Conservation (phyloP, 2,113 vertebrate genomes). For the Vimba vimba region DNA sequence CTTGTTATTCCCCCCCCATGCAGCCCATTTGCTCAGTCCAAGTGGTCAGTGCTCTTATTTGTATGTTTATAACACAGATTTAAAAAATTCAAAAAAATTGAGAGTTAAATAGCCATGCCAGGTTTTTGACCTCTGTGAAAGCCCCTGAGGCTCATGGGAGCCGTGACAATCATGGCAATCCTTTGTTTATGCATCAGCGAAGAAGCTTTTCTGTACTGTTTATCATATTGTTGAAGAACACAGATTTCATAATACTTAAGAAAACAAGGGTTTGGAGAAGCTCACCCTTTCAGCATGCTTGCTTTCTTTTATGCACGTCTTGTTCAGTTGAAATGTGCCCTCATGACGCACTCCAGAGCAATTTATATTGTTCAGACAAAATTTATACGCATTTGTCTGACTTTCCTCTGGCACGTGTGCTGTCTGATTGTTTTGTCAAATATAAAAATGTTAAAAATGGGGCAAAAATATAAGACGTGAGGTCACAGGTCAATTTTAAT, state of each 20-base stretch:
- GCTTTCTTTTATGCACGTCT: constrained; percentile 38
- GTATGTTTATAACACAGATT: not conserved
- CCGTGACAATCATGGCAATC: constrained; percentile 8
- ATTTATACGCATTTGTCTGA: constrained; percentile 35
- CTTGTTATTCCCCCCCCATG: not conserved
- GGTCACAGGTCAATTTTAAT: not conserved
- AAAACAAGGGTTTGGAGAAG: constrained; percentile 39
- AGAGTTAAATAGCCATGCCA: not conserved
- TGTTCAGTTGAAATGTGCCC: constrained; percentile 39
- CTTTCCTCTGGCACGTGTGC: constrained; percentile 48
- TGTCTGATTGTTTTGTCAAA: constrained; percentile 41
- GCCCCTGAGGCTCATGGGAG: constrained; percentile 32
- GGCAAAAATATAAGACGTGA: not conserved
- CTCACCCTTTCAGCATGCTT: constrained; percentile 21
- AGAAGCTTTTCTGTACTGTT: constrained; percentile 51
- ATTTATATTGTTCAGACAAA: constrained; percentile 52
- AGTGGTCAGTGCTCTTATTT: not conserved
- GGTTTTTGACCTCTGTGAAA: constrained; percentile 36
- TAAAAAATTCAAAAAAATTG: not conserved
- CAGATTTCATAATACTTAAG: constrained; percentile 41
- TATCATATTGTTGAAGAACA: constrained; percentile 50
- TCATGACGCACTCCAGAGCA: constrained; percentile 43
- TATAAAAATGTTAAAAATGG: constrained; percentile 16
- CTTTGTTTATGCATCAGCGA: constrained; percentile 59
- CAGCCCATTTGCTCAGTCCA: not conserved